A percentile compares a stretch with the other conserved stretches of the same genome.
Evolutionary conservation across 30 jellyfish, hydroid and myxozoan species (phyloP).

Genomic region (Clytia hemisphaerica): DNA sequence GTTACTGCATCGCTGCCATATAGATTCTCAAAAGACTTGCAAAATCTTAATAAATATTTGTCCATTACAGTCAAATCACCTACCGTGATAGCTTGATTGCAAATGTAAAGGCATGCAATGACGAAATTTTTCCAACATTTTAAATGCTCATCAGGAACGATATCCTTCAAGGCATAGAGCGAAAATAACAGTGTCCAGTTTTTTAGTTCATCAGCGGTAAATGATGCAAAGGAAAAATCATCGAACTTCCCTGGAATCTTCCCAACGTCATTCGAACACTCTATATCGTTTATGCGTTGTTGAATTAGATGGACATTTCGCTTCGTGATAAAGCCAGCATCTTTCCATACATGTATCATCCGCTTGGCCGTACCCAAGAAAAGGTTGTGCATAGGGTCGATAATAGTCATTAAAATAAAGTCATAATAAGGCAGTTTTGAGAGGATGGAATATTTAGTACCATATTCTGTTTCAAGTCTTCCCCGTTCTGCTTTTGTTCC

Average conservation of each 20-base stretch:
- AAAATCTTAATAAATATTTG: not conserved
- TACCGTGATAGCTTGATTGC: not conserved
- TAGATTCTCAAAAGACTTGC: not conserved
- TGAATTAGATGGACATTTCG: not conserved
- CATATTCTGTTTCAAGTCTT: not conserved
- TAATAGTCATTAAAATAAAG: constrained; percentile 7
- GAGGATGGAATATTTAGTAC: constrained; percentile 18
- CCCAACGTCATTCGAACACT: not conserved
- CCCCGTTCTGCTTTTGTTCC: constrained; percentile 8
- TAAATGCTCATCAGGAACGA: not conserved
- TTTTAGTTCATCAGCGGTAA: constrained; percentile 3
- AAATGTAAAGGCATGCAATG: not conserved
- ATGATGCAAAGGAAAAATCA: not conserved
- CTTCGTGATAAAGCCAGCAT: not conserved
- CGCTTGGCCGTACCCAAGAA: constrained; percentile 3
- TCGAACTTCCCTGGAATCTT: not conserved
- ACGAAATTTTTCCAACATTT: not conserved
- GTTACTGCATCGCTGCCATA: not conserved
- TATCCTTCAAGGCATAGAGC: not conserved
- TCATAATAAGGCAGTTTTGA: constrained; percentile 20
- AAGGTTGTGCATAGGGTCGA: constrained; percentile 35
- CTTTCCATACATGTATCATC: not conserved
- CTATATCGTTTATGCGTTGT: not conserved
- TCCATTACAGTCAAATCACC: not conserved
- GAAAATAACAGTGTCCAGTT: constrained; percentile 5